Conservation (phyloP, 2,797 vertebrate genomes). For the Rallus crepitans region DNA sequence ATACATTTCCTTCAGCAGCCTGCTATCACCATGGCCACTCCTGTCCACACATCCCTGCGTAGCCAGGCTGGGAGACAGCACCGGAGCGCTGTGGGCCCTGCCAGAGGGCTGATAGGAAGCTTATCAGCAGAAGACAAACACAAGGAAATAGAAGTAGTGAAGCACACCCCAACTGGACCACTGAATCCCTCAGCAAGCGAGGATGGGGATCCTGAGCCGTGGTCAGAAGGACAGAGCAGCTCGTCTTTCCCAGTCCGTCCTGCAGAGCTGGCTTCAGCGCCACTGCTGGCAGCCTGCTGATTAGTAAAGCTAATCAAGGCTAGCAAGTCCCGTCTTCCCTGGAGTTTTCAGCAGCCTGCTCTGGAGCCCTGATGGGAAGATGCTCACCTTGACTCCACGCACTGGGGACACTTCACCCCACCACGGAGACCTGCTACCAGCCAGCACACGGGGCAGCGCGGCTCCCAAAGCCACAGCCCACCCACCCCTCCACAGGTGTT, state of each 20-base stretch:
- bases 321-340: neutral
- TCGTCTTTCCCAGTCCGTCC: neutral
- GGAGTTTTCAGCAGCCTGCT: neutral
- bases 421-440: rapidly evolving
- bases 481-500: rapidly evolving
- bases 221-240: neutral
- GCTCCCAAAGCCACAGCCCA: neutral
- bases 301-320: conserved; percentile 16
- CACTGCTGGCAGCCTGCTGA: neutral
- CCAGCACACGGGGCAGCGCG: rapidly evolving
- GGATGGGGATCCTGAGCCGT: neutral
- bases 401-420: rapidly evolving
- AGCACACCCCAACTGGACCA: neutral
- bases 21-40: neutral
- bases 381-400: rapidly evolving
- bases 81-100: rapidly evolving
- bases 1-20: neutral
- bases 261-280: neutral
- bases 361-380: rapidly evolving
- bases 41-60: neutral
- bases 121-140: neutral
- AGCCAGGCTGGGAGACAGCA: neutral
- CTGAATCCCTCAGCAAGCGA: no score
- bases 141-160: neutral
- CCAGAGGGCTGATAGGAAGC: neutral